Evolutionary conservation across 1,140 invertebrate genomes (phyloP).

Genomic region (Apolygus lucorum): DNA sequence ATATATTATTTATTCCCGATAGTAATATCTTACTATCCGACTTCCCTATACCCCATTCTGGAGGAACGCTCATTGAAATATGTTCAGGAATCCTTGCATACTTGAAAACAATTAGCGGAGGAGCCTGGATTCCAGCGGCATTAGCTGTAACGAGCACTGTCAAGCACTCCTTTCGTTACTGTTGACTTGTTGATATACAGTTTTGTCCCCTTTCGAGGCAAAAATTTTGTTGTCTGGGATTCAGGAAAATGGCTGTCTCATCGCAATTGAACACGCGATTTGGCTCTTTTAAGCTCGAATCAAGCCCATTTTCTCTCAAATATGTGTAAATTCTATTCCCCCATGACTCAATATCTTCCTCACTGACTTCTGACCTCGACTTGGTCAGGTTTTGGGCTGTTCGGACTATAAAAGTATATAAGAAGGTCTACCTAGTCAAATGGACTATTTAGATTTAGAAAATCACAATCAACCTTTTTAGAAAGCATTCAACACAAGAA

Average conservation of each 20-base stretch:
- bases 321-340: conserved; percentile 34
- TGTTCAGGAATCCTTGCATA: too few relatives aligned
- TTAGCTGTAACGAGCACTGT: too few relatives aligned
- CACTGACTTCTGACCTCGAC: conserved; percentile 31
- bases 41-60: too few relatives aligned
- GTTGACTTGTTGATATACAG: conserved; percentile 20
- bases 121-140: too few relatives aligned
- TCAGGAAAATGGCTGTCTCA: conserved; percentile 25
- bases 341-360: conserved; percentile 36
- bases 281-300: conserved; percentile 30
- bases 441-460: too few relatives aligned
- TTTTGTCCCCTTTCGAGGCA: conserved; percentile 22
- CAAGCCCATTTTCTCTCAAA: conserved; percentile 24
- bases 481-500: too few relatives aligned
- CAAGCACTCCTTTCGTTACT: conserved; percentile 24
- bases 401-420: conserved; percentile 30
- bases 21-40: too few relatives aligned
- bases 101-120: too few relatives aligned
- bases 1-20: too few relatives aligned
- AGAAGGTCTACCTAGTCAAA: conserved; percentile 24
- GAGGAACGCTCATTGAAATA: too few relatives aligned
- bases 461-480: too few relatives aligned
- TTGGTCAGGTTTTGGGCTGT: conserved; percentile 34
- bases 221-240: conserved; percentile 20
- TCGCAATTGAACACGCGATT: conserved; percentile 29